Base-by-base conservation (phyloP, 1,140 invertebrate genomes). In the Tigriopus japonicus region DNA sequence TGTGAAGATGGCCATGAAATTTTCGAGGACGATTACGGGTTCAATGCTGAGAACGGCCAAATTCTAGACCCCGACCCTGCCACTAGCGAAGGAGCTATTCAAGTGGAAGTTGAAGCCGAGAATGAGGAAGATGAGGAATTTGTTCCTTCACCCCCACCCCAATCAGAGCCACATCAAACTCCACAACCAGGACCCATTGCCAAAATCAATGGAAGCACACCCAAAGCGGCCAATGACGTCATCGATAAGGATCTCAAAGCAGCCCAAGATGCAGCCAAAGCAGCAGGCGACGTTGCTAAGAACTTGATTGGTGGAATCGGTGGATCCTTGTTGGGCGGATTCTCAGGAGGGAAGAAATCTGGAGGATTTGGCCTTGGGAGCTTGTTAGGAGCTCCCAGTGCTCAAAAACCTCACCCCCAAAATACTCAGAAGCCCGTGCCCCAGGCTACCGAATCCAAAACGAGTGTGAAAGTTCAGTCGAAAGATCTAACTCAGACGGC, bases 211-310 rank as follows among this genome's bases (percentile, higher is more conserved):
- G 15, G 45, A 2, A 54, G 17, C 12, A 6, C 23, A 3, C n/a
- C n/a, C 35, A 54, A 54, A 24, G 52, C 21, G n/a, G 28, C 15
- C 17, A n/a, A 58, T 9, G 56, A 23, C n/a, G 56, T 14, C n/a
- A 15, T 40, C 13, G 56, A 58, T n/a, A 17, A 23, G 15, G 56
- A 58, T 13, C 23, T 58, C 2, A 28, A 42, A 58, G 56, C 56
- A 1, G 56, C 56, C 35, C 56, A 58, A 58, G 56, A 58, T 41
- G 56, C 56, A 14, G 56, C 56, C 17, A 58, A 58, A 42, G 56
- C 56, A 6, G 56, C 56, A 2, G 56, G 56, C 10, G 56, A 28
- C 42, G 56, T 23, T 5, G 56, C 56, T 15, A 58, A 58, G 21
- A 58, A 42, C n/a, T 3, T 58, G 12, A 24, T 58, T 7, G 56